Base-by-base conservation (phyloP, 2,888 invertebrate genomes). In the Synergus japonicus region DNA sequence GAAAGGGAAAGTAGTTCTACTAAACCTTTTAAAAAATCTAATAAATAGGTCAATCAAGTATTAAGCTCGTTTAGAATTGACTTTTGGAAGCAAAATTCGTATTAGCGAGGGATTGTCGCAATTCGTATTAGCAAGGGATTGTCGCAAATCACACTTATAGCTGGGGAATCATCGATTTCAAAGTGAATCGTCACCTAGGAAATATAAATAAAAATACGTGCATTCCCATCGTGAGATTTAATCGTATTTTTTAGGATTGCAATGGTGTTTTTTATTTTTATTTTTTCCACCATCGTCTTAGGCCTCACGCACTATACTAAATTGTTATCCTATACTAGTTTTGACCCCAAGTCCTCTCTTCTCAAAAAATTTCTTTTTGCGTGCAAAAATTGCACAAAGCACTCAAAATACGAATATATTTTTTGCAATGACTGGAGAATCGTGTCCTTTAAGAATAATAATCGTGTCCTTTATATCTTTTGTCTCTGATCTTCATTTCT, bases 51-150 rank as follows among this genome's bases (percentile, higher is more conserved):
- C 7, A 76, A 49, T 76, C 43, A 67, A 67, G 15, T n/a, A 73
- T 12, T 73, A 76, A 76, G 76, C 63, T 76, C 63, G 41, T 76
- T 41, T 63, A 41, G 58, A 76, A 76, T 76, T 76, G 60, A 76
- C 64, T 13, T 29, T 60, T 58, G 76, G 43, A 76, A 76, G 44
- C 41, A 43, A 76, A 15, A 12, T 41, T 76, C 60, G 41, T 58
- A 76, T 12, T 73, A 44, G 22, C 65, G 22, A 22, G 22, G 22
- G 22, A 22, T 22, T 22, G 22, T 22, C 22, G 22, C 22, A 22
- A 22, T 22, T 22, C 22, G 22, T 22, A 22, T 22, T 22, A 22
- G 22, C 22, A 22, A n/a, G 15, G 29, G 73, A 73, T 73, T 73
- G 73, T 73, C 73, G 49, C 73, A 54, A 54, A 73, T 37, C n/a